phyloP scores from a whole-genome alignment of 1,140 invertebrate species.

The Cydia fagiglandana region DNA sequence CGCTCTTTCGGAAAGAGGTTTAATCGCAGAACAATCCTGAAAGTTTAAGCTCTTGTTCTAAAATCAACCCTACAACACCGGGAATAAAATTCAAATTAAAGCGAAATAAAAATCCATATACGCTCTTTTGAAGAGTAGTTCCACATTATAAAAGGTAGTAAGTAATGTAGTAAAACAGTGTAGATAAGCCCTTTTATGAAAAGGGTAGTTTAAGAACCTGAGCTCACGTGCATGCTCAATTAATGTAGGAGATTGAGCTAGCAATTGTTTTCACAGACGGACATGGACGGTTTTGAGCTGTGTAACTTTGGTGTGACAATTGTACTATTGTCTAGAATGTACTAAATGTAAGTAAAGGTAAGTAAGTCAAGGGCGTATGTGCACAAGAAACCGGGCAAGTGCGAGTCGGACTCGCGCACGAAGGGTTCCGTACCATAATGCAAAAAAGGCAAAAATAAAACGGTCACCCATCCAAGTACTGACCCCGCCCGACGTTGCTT shows the following conservation, averaged over 20 bases:
- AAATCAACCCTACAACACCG: neutral
- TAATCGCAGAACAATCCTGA: neutral
- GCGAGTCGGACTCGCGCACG: too few relatives aligned
- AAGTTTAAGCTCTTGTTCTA: neutral
- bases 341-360: too few relatives aligned
- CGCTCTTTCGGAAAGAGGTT: neutral
- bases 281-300: neutral
- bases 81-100: neutral
- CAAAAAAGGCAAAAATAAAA: too few relatives aligned
- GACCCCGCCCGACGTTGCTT: too few relatives aligned
- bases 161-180: neutral
- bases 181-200: neutral
- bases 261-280: conserved; percentile 15
- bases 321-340: neutral
- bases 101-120: neutral
- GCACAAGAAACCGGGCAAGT: too few relatives aligned
- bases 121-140: neutral
- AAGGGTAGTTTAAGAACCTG: neutral
- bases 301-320: conserved; percentile 10
- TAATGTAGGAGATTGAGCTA: conserved; percentile 15
- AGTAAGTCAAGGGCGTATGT: too few relatives aligned
- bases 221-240: conserved; percentile 11
- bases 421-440: too few relatives aligned
- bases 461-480: too few relatives aligned
- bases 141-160: neutral